phyloP scores from a whole-genome alignment of 1,140 invertebrate species.

The Chironomus striatipennis region DNA sequence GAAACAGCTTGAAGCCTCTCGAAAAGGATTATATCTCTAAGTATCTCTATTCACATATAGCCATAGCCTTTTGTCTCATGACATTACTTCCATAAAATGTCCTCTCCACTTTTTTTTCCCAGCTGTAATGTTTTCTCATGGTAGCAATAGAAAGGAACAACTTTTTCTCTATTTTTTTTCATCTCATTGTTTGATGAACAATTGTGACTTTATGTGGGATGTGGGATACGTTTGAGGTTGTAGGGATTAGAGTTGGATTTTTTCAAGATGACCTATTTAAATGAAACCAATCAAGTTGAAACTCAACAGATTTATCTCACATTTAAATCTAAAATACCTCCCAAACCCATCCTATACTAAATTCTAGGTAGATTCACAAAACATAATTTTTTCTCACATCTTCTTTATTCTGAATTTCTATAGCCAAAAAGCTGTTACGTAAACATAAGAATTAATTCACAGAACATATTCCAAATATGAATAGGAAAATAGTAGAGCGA shows the following conservation, averaged over 20 bases:
- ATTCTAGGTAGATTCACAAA: no score
- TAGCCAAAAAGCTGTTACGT: neutral
- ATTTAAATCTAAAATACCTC: no score
- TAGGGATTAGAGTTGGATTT: no score
- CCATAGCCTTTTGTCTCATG: slow-evolving; percentile 4
- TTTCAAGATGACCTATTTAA: no score
- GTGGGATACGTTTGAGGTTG: neutral
- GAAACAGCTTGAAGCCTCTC: slow-evolving; percentile 11
- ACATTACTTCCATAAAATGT: slow-evolving; percentile 2
- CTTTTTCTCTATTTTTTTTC: neutral
- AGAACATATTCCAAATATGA: neutral
- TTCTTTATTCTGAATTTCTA: neutral
- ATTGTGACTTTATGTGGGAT: neutral
- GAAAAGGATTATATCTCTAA: neutral
- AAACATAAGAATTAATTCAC: slow-evolving; percentile 2
- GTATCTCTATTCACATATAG: neutral
- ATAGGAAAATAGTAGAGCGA: no score
- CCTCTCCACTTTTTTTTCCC: neutral
- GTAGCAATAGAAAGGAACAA: neutral
- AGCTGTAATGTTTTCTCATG: no score
- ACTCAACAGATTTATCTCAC: no score
- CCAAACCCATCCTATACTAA: no score
- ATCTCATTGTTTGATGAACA: neutral
- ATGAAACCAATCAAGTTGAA: no score
- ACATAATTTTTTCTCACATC: no score